Percentiles rank a stretch among this genome's conserved stretches.
phyloP scores from a whole-genome alignment of 2,888 invertebrate genomes.

The Drosophila mulleri region DNA sequence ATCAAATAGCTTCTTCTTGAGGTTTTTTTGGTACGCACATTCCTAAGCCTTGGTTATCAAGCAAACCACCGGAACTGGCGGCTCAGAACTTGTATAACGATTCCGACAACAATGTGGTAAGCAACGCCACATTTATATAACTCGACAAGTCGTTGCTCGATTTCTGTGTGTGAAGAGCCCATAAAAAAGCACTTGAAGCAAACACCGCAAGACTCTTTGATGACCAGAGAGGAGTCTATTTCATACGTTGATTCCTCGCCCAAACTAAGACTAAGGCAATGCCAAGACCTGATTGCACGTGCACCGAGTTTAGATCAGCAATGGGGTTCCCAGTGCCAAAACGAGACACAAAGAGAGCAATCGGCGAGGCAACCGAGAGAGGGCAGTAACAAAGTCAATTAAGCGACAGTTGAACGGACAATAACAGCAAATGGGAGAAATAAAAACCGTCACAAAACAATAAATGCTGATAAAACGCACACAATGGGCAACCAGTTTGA shows the following conservation, averaged over 20 bases:
- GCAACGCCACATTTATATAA: slow-evolving; percentile 22
- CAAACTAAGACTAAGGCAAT: slow-evolving; percentile 8
- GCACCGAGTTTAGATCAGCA: slow-evolving; percentile 39
- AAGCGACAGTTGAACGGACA: slow-evolving; percentile 73
- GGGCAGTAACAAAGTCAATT: slow-evolving; percentile 70
- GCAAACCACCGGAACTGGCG: slow-evolving; percentile 3
- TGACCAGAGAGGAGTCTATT: slow-evolving; percentile 31
- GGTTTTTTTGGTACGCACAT: not conserved
- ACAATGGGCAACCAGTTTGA: slow-evolving; percentile 65
- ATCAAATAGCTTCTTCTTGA: not conserved
- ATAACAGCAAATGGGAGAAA: slow-evolving; percentile 49
- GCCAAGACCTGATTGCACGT: slow-evolving; percentile 18
- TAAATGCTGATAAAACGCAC: slow-evolving; percentile 72
- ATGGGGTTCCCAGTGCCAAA: slow-evolving; percentile 32
- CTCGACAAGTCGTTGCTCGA: slow-evolving; percentile 22
- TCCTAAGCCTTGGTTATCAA: slow-evolving; percentile 13
- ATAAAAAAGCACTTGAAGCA: slow-evolving; percentile 54
- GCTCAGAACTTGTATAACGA: slow-evolving; percentile 10
- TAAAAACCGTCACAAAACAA: slow-evolving; percentile 72
- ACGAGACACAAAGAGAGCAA: not conserved
- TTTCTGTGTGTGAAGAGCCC: slow-evolving; percentile 33
- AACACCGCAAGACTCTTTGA: slow-evolving; percentile 37
- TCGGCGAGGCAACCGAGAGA: not conserved
- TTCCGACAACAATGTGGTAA: slow-evolving; percentile 10
- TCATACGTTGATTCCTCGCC: slow-evolving; percentile 20